These are phyloP conservation scores for Sinhomidia bicolor DNA, from an alignment of 2,888 invertebrate genomes.

Conservation along the genomic window DNA sequence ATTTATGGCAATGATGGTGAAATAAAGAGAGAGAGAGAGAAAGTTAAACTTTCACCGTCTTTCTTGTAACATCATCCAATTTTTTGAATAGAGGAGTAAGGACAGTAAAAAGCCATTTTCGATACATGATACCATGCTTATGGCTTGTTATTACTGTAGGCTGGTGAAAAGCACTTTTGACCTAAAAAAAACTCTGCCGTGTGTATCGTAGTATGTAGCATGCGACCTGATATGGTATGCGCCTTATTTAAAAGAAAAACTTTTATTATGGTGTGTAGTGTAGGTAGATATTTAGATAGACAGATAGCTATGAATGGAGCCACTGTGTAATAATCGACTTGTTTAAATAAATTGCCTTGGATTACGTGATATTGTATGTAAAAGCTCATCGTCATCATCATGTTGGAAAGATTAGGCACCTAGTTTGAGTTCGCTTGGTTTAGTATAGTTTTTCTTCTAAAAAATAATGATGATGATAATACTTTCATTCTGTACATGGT, in stretches of 20 bases:
- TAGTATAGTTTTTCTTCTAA: background rate
- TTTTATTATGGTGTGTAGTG: background rate
- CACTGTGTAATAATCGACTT: conserved; percentile 20
- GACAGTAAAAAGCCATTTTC: conserved; percentile 39
- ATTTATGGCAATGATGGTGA: conserved; percentile 1
- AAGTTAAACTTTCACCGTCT: conserved; percentile 26
- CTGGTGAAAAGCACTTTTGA: conserved; percentile 4
- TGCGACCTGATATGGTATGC: no score
- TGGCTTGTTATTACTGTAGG: background rate
- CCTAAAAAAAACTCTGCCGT: background rate
- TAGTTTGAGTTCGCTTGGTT: background rate
- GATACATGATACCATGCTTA: conserved; percentile 26
- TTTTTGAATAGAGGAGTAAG: conserved; percentile 7
- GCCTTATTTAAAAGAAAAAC: no score
- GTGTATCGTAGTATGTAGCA: background rate
- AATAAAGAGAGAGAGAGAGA: conserved; percentile 33
- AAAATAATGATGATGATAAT: conserved; percentile 29
- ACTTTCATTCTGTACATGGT: background rate
- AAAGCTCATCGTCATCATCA: background rate
- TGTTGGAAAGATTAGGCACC: conserved; percentile 20
- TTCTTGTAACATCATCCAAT: background rate
- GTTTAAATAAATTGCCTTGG: conserved; percentile 12
- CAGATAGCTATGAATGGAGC: background rate
- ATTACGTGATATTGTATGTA: background rate
- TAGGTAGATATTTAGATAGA: conserved; percentile 5